Base-by-base conservation (phyloP, 2,888 invertebrate genomes). In the Julus scanicus region DNA sequence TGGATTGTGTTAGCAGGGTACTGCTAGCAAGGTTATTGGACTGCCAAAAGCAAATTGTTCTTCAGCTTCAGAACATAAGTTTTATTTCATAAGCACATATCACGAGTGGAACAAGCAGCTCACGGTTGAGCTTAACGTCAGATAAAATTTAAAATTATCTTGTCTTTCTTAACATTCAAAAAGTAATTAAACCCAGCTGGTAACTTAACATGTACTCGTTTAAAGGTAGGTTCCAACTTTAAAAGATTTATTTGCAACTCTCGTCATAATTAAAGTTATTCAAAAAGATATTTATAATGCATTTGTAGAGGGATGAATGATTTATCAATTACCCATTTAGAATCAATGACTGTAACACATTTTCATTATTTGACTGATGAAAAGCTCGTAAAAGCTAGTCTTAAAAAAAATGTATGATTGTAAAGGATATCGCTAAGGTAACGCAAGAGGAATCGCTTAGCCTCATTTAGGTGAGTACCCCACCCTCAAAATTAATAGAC, bases 1-100 rank as follows among this genome's bases (percentile, higher is more conserved):
- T 20, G 17, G 63, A 63, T 63, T 63, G 63, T 63, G 63, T 63
- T 63, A 63, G 63, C 63, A 63, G 63, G 63, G n/a, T 63, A 63
- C 63, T 63, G 63, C n/a, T 63, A 63, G 63, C 63, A 63, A 63
- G 63, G 63, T 63, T 63, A 63, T 63, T 63, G 63, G 63, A 63
- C 63, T n/a, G 20, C n/a, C 63, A 53, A 53, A 53, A 53, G 53
- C 53, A 63, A 63, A 63, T 63, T 63, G 63, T 63, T 63, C 63
- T n/a, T 2, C 63, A 63, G n/a, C n/a, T 63, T 17, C n/a, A 8
- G 63, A 63, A n/a, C 63, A 63, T 6, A 63, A 44, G 44, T 57
- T 63, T 63, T 20, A 20, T 17, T 63, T n/a, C 3, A n/a, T 3
- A 63, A 63, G 6, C 20, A 63, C 63, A n/a, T 63, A 17, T 63